A percentile compares a stretch with the other conserved stretches of the same genome.
phyloP scores from a whole-genome alignment of 2,797 vertebrate genomes.

The Urocyon cinereoargenteus region DNA sequence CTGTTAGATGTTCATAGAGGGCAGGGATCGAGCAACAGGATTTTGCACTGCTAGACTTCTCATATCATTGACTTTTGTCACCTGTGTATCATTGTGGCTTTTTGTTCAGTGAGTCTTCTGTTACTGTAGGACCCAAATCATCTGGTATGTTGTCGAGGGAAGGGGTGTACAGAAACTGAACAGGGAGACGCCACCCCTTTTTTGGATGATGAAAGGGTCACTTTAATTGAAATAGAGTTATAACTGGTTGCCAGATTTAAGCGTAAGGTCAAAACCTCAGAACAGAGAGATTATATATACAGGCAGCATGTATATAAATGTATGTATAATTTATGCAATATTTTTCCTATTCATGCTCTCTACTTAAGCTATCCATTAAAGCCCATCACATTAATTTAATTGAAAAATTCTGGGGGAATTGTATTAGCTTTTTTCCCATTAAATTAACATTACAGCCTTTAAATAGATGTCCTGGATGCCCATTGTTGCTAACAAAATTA shows the following conservation, averaged over 20 bases:
- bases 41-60: background rate
- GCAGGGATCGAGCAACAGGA: background rate
- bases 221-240: constrained; percentile 82
- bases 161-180: constrained; percentile 56
- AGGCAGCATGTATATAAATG: constrained; percentile 63
- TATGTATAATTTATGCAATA: constrained; percentile 83
- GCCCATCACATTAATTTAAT: constrained; percentile 85
- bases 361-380: constrained; percentile 86
- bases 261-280: constrained; percentile 70
- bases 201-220: constrained; percentile 68
- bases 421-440: constrained; percentile 84
- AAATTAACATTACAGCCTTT: constrained; percentile 86
- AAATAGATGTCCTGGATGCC: constrained; percentile 83
- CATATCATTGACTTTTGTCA: accelerated
- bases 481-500: constrained; percentile 85
- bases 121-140: constrained; percentile 60
- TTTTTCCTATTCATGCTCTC: constrained; percentile 82
- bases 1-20: background rate
- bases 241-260: constrained; percentile 80
- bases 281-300: constrained; percentile 70
- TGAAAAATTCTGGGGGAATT: constrained; percentile 87
- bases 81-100: accelerated
- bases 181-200: constrained; percentile 37
- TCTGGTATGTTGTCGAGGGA: background rate
- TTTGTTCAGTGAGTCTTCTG: background rate